Base-by-base conservation (phyloP, 2,113 vertebrate genomes). In the Apus apus region DNA sequence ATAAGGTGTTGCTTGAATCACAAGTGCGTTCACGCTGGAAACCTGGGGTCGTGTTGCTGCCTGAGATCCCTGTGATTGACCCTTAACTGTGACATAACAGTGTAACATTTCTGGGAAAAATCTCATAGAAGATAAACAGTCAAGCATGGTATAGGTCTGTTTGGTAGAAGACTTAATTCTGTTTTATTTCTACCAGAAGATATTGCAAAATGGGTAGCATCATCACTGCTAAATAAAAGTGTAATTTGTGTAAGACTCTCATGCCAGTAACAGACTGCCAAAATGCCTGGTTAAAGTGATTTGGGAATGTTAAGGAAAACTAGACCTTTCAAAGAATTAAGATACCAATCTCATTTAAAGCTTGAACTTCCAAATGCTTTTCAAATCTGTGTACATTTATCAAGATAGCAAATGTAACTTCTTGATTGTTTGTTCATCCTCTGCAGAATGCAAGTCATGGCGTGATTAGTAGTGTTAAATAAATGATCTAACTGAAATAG, bases 21-120 rank as follows among this genome's bases (percentile, higher is more conserved):
- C 26, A 48, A 32, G 8, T 25, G 3, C 32, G 5, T 53, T 17
- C 57, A 48, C 80, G 26, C 23, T 77, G 40, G 60, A 92, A 73
- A 50, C 12, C n/a, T 32, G 8, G 3, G 3, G 3, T 1, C 2
- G 10, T 61, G 15, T 6, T 64, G 53, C 32, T 36, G 43, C 5
- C 20, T 75, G 38, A 87, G 89, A 29, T 70, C 78, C 51, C 46
- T 53, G n/a, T 40, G 22, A 40, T 5, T 80, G 21, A 62, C 9
- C 23, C 23, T 68, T 40, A 15, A 14, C 20, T 57, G 8, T 26
- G 23, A 18, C 7, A 5, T 32, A 64, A 64, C 5, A 38, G 2
- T n/a, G 27, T 58, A 67, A 25, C 2, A 26, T 22, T 68, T 86
- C 54, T 61, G 5, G 13, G 51, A 84, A 70, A 85, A 57, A 8